Conservation (phyloP, 1,140 invertebrate genomes). For the Diachasma alloeum region DNA sequence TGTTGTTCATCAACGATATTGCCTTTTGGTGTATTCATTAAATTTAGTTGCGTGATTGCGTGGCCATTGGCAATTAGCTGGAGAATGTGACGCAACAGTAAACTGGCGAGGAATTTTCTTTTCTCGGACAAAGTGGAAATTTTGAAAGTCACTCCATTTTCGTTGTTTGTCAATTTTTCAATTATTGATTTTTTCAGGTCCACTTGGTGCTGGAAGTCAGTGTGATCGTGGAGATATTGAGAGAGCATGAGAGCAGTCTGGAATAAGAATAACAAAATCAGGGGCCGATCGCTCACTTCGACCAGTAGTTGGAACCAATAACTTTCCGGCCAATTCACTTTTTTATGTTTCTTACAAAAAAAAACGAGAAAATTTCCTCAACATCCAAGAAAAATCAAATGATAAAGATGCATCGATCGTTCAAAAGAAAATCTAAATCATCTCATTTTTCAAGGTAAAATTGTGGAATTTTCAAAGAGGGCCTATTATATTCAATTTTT, state of each 20-base stretch:
- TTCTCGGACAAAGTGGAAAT: conserved; percentile 53
- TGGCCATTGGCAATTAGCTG: conserved; percentile 85
- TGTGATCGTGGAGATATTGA: conserved; percentile 65
- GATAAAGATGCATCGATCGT: too few species aligned
- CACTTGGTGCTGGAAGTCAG: conserved; percentile 62
- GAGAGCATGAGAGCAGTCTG: conserved; percentile 70
- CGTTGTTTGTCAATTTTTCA: conserved; percentile 47
- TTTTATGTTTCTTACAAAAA: too few species aligned
- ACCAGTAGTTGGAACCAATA: too few species aligned
- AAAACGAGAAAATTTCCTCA: too few species aligned
- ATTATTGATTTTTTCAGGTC: conserved; percentile 45
- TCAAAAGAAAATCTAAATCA: too few species aligned
- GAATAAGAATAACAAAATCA: conserved; percentile 37
- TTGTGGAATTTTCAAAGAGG: too few species aligned
- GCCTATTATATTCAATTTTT: too few species aligned
- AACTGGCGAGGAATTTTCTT: conserved; percentile 67
- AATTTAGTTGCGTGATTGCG: conserved; percentile 70
- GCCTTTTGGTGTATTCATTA: conserved; percentile 32
- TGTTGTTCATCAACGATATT: conserved; percentile 59
- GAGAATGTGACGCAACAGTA: conserved; percentile 75
- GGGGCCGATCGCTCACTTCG: too few species aligned
- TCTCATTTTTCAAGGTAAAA: too few species aligned
- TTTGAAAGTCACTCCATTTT: conserved; percentile 43
- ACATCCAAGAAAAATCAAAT: too few species aligned
- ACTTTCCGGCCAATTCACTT: too few species aligned